A percentile compares a stretch with the other conserved stretches of the same genome.
These are phyloP conservation scores for Spizaetus ornatus DNA, from an alignment of 2,113 vertebrate species.

Conservation along the genomic window DNA sequence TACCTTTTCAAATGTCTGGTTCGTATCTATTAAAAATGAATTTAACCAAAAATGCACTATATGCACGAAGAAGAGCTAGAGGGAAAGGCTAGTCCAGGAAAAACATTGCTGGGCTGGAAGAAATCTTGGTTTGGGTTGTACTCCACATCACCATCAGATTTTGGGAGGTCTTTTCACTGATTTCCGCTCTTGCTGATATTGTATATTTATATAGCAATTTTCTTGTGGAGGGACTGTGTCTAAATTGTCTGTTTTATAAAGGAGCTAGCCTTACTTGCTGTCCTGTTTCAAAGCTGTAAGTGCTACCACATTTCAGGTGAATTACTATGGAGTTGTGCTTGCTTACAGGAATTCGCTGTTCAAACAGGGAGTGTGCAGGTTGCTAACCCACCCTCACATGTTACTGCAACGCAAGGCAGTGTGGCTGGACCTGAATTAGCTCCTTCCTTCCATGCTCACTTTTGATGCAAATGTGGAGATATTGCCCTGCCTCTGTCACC, in stretches of 20 bases:
- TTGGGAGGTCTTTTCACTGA: background rate
- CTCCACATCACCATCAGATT: background rate
- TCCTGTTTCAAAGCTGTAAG: background rate
- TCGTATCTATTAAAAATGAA: background rate
- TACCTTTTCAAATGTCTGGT: background rate
- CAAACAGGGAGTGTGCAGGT: too few relatives aligned
- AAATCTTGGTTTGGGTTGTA: background rate
- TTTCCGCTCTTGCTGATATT: background rate
- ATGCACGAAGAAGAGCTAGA: background rate
- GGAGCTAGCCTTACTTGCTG: background rate
- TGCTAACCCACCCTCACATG: background rate
- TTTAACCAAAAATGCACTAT: background rate
- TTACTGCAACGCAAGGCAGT: background rate
- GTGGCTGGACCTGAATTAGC: background rate
- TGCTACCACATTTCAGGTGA: background rate
- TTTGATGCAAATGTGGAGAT: background rate
- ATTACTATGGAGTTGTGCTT: background rate
- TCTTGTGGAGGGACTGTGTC: background rate
- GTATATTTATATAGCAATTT: background rate
- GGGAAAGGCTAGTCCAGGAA: background rate
- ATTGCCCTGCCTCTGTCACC: too few relatives aligned
- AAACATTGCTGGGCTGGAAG: background rate
- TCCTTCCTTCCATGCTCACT: background rate
- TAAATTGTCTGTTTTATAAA: background rate
- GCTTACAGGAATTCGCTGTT: background rate